Evolutionary conservation across 2,888 invertebrate genomes (phyloP), one percentile per base, ranked within the genome.

Genomic region (Leptinotarsa juncta): DNA sequence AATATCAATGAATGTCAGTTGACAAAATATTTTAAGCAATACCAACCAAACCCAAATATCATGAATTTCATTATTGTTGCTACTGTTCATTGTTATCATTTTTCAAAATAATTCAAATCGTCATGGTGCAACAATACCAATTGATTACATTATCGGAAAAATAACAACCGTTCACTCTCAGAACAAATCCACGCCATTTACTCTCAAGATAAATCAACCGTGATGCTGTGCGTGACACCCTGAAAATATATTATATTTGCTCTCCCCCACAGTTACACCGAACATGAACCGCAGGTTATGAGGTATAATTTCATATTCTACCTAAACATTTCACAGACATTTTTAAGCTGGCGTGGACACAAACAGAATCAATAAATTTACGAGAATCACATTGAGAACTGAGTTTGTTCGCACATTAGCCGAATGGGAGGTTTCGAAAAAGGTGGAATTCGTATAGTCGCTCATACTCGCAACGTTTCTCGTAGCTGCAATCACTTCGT

Each of bases 381-480:
- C 57, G 65, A 77, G 23, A 53, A 70, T 26, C 55, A 73, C 62
- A 69, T 42, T 66, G 60, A 73, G 72, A 68, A 72, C 62, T 66
- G 69, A 70, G 65, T 55, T 67, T 51, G 69, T 71, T 60, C 71
- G 76, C 73, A 74, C 71, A 71, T 72, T 70, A 48, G 65, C 60
- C 12, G 78, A 70, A 50, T 65, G 65, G 32, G 75, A 73, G 15
- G 86, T 86, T 57, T 79, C 79, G 77, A 85, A 85, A 65, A 74
- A 81, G 55, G 84, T 81, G 67, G 78, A 72, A 74, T 85, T 84
- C n/a, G 85, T 84, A 76, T 82, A 87, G 32, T 84, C 83, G 78
- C 88, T 88, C 55, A 89, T 84, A n/a, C 91, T 91, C 14, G 91
- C 91, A 23, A 87, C 84, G 82, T 91, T 91, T 71, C 87, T 88